Base-by-base conservation (phyloP, 2,888 invertebrate genomes). In the Zaprionus lineosus region DNA sequence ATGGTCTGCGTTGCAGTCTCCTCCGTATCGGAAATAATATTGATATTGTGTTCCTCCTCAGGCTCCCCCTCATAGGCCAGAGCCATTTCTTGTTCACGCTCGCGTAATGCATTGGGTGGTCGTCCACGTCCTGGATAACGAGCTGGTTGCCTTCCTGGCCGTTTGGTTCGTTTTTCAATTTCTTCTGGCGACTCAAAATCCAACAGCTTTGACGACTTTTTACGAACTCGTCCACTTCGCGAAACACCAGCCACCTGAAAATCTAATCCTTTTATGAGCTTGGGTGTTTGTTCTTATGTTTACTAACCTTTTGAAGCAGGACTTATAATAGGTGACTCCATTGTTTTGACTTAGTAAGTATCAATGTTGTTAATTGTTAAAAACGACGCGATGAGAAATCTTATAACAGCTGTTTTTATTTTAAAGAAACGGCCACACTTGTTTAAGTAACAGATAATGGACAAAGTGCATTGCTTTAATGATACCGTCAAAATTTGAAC, bases 131-230 rank as follows among this genome's bases (percentile, higher is more conserved):
- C 70, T 0, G 74, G 57, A 43, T 64, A 63, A n/a, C 68, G 68
- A 2, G 67, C 36, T 1, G 70, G 56, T 48, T 69, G 79, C 8
- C 77, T 41, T 2, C 69, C 62, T 1, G 63, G 63, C 1, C 72
- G 50, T 3, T 55, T 66, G 1, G 52, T 50, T 36, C 88, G 86
- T 28, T 88, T 86, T 34, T 90, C 96, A 43, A 95, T 93, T 85
- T 96, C 97, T 88, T 97, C 98, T 0, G 95, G 95, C 0, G 96
- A 96, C 88, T 96, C 96, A 91, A 97, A 98, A 89, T 97, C 98
- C 90, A 96, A 93, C 33, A 98, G 91, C 88, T 98, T 97, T 0
- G 97, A 97, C 11, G 97, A 98, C 90, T 98, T 98, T 91, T 98
- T 98, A 50, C 98, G 91, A 0, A 98, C 96, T 53, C 97, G 92